A percentile compares a stretch with the other conserved stretches of the same genome.
phyloP scores from a whole-genome alignment of 2,113 vertebrate species.

The Alethe castanea region DNA sequence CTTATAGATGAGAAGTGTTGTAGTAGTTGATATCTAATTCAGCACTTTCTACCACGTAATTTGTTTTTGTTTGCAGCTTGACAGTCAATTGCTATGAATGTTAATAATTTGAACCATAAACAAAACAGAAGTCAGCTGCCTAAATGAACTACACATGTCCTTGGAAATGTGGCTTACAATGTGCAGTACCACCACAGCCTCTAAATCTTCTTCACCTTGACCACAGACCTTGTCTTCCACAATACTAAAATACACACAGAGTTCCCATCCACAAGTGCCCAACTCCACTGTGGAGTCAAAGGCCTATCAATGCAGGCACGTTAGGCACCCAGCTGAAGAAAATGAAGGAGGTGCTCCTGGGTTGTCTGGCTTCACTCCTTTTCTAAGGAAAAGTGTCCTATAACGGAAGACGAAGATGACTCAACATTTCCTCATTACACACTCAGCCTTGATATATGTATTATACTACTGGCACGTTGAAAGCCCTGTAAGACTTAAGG shows the following conservation, averaged over 20 bases:
- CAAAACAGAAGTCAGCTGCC: background rate
- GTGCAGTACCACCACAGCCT: background rate
- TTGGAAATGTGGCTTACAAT: background rate
- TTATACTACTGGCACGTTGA: background rate
- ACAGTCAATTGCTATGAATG: background rate
- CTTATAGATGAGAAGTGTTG: background rate
- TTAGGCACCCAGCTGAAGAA: background rate
- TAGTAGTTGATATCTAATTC: background rate
- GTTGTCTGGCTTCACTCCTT: background rate
- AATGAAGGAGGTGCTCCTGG: background rate
- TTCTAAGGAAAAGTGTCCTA: background rate
- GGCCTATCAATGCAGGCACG: background rate
- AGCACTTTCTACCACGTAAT: background rate
- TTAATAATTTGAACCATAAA: background rate
- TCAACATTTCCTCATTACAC: background rate
- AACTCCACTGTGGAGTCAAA: background rate
- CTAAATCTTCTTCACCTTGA: background rate
- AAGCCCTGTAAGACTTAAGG: background rate
- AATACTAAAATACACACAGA: background rate
- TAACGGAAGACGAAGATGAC: background rate
- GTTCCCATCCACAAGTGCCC: background rate
- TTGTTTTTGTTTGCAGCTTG: background rate
- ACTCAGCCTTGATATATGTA: background rate
- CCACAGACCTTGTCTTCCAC: background rate
- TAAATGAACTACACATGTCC: background rate